Evolutionary conservation across 2,888 invertebrate genomes (phyloP).

Genomic region (Lithodes maja): DNA sequence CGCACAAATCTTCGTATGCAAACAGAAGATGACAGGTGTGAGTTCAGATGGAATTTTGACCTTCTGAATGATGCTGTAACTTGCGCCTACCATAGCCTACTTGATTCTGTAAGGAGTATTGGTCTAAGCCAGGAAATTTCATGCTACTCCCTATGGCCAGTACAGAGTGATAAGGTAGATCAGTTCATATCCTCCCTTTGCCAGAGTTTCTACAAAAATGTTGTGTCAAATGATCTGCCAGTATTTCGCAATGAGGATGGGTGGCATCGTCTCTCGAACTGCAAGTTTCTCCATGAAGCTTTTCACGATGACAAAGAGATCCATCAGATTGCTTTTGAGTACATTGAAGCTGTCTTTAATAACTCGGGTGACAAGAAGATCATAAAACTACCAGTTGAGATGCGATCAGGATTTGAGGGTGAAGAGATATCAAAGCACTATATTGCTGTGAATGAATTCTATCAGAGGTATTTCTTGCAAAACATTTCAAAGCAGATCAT

Average conservation of each 20-base stretch:
- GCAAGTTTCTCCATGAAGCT: conserved; percentile 20
- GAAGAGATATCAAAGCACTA: not conserved
- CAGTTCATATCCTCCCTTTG: not conserved
- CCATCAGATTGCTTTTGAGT: conserved; percentile 39
- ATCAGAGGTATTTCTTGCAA: conserved; percentile 22
- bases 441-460: conserved; percentile 22
- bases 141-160: conserved; percentile 32
- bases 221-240: conserved; percentile 6
- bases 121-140: not conserved
- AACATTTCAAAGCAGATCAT: conserved; percentile 4
- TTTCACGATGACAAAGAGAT: conserved; percentile 6
- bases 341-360: not conserved
- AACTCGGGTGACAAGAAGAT: not conserved
- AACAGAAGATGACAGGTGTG: conserved; percentile 40
- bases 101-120: not conserved
- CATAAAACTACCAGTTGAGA: conserved; percentile 16
- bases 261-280: conserved; percentile 24
- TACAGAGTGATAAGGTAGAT: not conserved
- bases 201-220: conserved; percentile 18
- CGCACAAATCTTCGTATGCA: conserved; percentile 32
- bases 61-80: conserved; percentile 35
- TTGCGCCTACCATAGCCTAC: conserved; percentile 30
- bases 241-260: conserved; percentile 28
- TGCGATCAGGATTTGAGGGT: conserved; percentile 17
- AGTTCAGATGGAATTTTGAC: conserved; percentile 24